phyloP scores from a whole-genome alignment of 2,888 invertebrate species.

The Blastobasis lacticolella region DNA sequence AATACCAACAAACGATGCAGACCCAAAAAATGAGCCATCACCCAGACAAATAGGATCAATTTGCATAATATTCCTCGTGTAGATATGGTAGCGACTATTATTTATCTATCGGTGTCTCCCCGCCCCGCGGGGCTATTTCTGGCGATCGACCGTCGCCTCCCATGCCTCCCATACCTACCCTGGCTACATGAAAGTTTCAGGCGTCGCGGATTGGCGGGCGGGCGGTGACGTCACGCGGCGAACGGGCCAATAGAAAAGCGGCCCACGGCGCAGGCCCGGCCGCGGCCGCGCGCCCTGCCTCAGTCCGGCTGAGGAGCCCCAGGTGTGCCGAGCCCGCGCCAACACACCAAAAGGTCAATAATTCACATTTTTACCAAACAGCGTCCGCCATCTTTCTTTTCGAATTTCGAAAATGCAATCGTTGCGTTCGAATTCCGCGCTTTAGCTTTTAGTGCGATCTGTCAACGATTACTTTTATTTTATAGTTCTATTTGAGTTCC shows the following conservation, averaged over 20 bases:
- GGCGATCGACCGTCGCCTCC: constrained; percentile 49
- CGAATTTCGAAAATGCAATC: constrained; percentile 2
- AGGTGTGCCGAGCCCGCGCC: constrained; percentile 65
- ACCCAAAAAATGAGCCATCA: too few relatives aligned
- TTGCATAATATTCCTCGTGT: constrained; percentile 7
- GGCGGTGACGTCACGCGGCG: constrained; percentile 52
- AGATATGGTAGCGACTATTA: too few relatives aligned
- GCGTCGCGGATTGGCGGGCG: constrained; percentile 39
- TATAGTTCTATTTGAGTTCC: not conserved
- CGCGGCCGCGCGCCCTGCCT: constrained; percentile 40
- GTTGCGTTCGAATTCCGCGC: not conserved
- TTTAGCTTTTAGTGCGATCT: constrained; percentile 10
- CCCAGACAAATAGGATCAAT: too few relatives aligned
- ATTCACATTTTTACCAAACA: constrained; percentile 20
- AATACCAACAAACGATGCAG: too few relatives aligned
- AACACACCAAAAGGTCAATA: constrained; percentile 54
- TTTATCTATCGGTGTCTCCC: constrained; percentile 4
- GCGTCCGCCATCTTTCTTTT: constrained; percentile 31
- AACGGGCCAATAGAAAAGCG: constrained; percentile 46
- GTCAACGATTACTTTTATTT: constrained; percentile 6
- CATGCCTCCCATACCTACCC: constrained; percentile 50
- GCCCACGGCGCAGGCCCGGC: constrained; percentile 47
- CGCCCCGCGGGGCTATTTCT: constrained; percentile 55
- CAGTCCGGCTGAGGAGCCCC: constrained; percentile 64
- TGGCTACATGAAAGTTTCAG: constrained; percentile 55